Evolutionary conservation across 1,140 invertebrate genomes (phyloP).

Genomic region (Diorhabda sublineata): DNA sequence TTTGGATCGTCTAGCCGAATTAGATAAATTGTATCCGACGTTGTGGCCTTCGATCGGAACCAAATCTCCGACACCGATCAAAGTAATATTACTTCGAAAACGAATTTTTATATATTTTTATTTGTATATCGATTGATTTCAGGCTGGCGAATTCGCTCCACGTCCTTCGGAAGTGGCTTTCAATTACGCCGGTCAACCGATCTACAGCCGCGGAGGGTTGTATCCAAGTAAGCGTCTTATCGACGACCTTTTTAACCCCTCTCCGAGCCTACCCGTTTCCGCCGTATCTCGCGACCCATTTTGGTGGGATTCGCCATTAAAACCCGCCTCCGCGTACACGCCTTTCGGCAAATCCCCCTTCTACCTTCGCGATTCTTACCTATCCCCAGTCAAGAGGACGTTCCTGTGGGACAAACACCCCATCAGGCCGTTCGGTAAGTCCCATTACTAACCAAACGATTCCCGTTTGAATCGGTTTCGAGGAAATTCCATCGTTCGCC

Average conservation of each 20-base stretch:
- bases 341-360: constrained; percentile 66
- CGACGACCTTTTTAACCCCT: constrained; percentile 72
- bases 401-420: constrained; percentile 86
- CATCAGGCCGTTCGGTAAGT: constrained; percentile 77
- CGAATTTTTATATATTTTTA: not conserved
- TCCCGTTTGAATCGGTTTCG: not conserved
- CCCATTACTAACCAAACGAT: constrained; percentile 14
- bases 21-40: constrained; percentile 51
- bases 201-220: constrained; percentile 61
- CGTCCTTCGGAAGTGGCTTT: constrained; percentile 62
- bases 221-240: constrained; percentile 60
- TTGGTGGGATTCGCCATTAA: constrained; percentile 73
- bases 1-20: constrained; percentile 50
- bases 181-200: constrained; percentile 67
- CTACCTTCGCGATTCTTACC: constrained; percentile 78
- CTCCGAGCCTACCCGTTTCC: constrained; percentile 68
- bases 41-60: constrained; percentile 50
- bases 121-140: constrained; percentile 16
- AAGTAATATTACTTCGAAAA: constrained; percentile 37
- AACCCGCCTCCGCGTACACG: constrained; percentile 62
- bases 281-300: constrained; percentile 78
- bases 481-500: not conserved
- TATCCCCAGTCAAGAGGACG: constrained; percentile 81
- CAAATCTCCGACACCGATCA: constrained; percentile 62
- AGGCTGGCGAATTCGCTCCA: constrained; percentile 59